These are phyloP conservation scores for Rhamphomyia laevipes DNA, from an alignment of 2,888 invertebrate species.

Conservation along the genomic window DNA sequence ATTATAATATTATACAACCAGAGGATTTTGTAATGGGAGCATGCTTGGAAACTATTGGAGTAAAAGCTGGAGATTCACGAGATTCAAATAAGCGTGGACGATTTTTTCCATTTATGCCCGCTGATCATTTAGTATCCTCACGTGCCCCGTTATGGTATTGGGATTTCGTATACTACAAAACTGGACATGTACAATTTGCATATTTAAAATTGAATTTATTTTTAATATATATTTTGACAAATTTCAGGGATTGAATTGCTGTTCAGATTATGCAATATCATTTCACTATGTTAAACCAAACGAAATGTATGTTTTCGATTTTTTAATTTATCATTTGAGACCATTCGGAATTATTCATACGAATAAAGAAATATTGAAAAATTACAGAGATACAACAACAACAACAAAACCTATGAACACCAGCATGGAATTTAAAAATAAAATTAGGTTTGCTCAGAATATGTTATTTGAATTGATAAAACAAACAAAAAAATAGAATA, in stretches of 20 bases:
- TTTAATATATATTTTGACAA: slow-evolving; percentile 15
- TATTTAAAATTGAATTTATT: background rate
- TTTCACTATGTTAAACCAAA: slow-evolving; percentile 91
- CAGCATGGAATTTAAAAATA: no score
- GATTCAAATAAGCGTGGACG: slow-evolving; percentile 73
- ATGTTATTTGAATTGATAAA: slow-evolving; percentile 85
- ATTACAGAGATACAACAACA: slow-evolving; percentile 11
- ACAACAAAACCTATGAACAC: no score
- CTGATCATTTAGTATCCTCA: slow-evolving; percentile 86
- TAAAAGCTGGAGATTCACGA: slow-evolving; percentile 73
- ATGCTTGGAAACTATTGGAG: slow-evolving; percentile 64
- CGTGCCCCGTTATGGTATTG: slow-evolving; percentile 87
- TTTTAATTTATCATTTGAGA: slow-evolving; percentile 85
- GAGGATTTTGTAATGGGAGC: slow-evolving; percentile 40
- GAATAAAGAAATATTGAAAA: slow-evolving; percentile 26
- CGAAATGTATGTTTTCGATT: slow-evolving; percentile 92
- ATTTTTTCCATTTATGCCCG: slow-evolving; percentile 93
- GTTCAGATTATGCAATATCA: slow-evolving; percentile 82
- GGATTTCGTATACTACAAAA: slow-evolving; percentile 88
- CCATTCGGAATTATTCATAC: slow-evolving; percentile 54
- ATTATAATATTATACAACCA: no score
- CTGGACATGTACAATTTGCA: slow-evolving; percentile 48
- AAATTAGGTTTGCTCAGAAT: slow-evolving; percentile 51
- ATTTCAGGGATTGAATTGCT: slow-evolving; percentile 65
- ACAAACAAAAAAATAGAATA: no score